These are phyloP conservation scores for Xestia sexstrigata DNA, from an alignment of 2,888 invertebrate genomes.

Conservation along the genomic window DNA sequence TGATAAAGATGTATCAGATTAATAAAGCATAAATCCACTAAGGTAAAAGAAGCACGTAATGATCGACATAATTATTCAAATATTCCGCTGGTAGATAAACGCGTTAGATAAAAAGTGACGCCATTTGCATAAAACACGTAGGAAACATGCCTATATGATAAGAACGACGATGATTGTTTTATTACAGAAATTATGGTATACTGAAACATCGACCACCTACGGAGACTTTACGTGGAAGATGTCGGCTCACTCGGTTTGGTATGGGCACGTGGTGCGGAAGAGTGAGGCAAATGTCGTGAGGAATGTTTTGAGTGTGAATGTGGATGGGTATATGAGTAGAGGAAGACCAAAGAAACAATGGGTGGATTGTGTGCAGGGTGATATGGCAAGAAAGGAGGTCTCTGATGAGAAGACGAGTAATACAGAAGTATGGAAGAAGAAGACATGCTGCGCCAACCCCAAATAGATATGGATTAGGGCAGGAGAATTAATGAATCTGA, in stretches of 20 bases:
- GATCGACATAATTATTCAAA: conserved; percentile 13
- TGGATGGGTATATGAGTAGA: too few relatives aligned
- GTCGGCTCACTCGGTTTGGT: too few relatives aligned
- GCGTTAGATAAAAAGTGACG: conserved; percentile 1
- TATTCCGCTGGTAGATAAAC: conserved; percentile 13
- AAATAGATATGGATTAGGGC: too few relatives aligned
- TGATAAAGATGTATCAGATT: not conserved
- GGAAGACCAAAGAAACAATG: too few relatives aligned
- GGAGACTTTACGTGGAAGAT: not conserved
- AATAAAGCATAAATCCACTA: not conserved
- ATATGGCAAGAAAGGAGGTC: too few relatives aligned
- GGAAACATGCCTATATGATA: not conserved
- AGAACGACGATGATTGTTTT: not conserved
- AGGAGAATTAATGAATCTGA: not conserved
- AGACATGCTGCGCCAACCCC: too few relatives aligned
- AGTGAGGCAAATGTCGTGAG: too few relatives aligned
- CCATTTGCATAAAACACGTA: conserved; percentile 19
- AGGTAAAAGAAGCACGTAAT: conserved; percentile 22
- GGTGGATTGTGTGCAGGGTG: too few relatives aligned
- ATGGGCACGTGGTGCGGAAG: too few relatives aligned
- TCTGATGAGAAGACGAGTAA: too few relatives aligned
- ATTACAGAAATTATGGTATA: not conserved
- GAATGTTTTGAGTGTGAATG: too few relatives aligned
- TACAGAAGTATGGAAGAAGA: too few relatives aligned
- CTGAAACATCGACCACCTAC: not conserved